Evolutionary conservation across 2,797 vertebrate genomes (phyloP).

Genomic region (Lithobates pipiens): DNA sequence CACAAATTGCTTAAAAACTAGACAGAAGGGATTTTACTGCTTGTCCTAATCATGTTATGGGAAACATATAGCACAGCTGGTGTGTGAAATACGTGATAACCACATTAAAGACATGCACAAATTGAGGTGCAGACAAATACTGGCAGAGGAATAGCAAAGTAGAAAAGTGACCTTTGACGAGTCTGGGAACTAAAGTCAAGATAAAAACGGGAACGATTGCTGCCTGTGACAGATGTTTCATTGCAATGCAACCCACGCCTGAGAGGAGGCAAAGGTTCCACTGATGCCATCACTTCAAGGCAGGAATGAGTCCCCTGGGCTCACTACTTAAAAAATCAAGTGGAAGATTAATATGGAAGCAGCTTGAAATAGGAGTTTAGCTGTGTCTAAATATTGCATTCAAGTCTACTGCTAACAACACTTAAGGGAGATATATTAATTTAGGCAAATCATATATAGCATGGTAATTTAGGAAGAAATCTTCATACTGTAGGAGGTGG

Average conservation of each 20-base stretch:
- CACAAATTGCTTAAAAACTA: neutral
- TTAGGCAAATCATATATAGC: slow-evolving; percentile 37
- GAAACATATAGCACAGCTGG: neutral
- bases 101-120: slow-evolving; percentile 33
- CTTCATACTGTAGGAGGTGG: neutral
- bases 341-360: slow-evolving; percentile 57
- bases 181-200: slow-evolving; percentile 43
- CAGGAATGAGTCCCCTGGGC: slow-evolving; percentile 50
- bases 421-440: slow-evolving; percentile 52
- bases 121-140: slow-evolving; percentile 29
- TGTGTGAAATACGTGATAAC: slow-evolving; percentile 7
- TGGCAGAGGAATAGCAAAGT: slow-evolving; percentile 31
- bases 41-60: neutral
- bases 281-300: slow-evolving; percentile 50
- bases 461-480: slow-evolving; percentile 17
- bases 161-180: slow-evolving; percentile 48
- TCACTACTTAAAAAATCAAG: slow-evolving; percentile 57
- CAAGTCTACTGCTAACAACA: slow-evolving; percentile 50
- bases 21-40: neutral
- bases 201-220: slow-evolving; percentile 49
- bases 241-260: slow-evolving; percentile 54
- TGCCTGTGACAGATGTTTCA: slow-evolving; percentile 58
- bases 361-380: slow-evolving; percentile 46
- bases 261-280: slow-evolving; percentile 52
- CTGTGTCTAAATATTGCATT: slow-evolving; percentile 56